Conservation (phyloP, 2,797 vertebrate species). For the Epinephelus coioides region DNA sequence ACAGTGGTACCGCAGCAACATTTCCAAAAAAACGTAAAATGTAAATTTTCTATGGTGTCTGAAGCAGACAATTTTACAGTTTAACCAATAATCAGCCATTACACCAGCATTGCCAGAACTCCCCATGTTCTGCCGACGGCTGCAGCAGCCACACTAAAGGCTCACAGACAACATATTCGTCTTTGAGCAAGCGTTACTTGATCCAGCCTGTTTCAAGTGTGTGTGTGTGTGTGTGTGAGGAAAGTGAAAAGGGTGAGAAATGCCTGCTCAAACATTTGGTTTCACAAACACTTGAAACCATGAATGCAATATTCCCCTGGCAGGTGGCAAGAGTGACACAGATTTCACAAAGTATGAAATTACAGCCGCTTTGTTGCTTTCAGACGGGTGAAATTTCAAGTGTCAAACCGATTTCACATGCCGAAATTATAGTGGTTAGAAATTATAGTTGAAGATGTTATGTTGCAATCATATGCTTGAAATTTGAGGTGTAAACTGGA, state of each 20-base stretch:
- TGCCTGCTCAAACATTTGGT: slow-evolving; percentile 8
- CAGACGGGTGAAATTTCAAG: background rate
- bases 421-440: slow-evolving; percentile 32
- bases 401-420: background rate
- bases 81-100: slow-evolving; percentile 4
- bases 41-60: background rate
- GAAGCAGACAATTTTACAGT: background rate
- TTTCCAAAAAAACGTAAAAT: background rate
- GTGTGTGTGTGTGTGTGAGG: background rate
- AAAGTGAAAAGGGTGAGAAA: slow-evolving; percentile 26
- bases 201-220: slow-evolving; percentile 20
- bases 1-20: background rate
- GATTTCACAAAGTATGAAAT: slow-evolving; percentile 52
- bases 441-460: slow-evolving; percentile 34
- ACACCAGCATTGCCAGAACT: background rate
- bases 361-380: slow-evolving; percentile 39
- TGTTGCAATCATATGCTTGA: slow-evolving; percentile 24
- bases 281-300: slow-evolving; percentile 37
- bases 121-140: background rate
- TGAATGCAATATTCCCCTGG: slow-evolving; percentile 10
- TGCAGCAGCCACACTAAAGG: background rate
- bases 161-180: slow-evolving; percentile 10
- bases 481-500: slow-evolving; percentile 9
- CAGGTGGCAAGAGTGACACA: background rate
- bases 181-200: slow-evolving; percentile 23